Base-by-base conservation (phyloP, 1,140 invertebrate species). In the Sesamia nonagrioides region DNA sequence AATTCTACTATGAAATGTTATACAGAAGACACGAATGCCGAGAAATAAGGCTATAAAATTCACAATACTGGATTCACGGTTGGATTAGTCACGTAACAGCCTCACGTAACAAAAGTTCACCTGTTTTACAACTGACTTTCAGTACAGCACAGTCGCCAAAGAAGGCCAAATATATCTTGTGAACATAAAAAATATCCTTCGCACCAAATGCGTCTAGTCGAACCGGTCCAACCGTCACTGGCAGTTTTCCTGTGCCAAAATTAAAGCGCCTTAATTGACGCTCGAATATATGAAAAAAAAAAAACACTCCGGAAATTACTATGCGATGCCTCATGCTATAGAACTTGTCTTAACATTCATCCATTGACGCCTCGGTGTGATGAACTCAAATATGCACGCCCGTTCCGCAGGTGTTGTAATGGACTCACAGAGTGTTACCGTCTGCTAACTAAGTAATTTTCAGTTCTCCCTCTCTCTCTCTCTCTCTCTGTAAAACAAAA, bases 261-360 rank as follows among this genome's bases (percentile, higher is more conserved):
- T 83, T 85, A 86, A 85, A 84, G 78, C 68, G 77, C 73, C 82
- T 84, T 85, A 85, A 88, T 88, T 85, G 82, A 77, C 63, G 61
- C 17, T 66, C 61, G 61, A 66, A 42, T 37, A 40, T 66, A 13
- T 60, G 50, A 74, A 72, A 15, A 75, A 84, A 82, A 84, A 84
- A 80, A 73, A 78, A 33, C 56, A 45, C 76, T 81, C 86, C 83
- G 86, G 86, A 88, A 88, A 88, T 86, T 82, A 82, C 77, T 82
- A 73, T 75, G 77, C 63, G 56, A 56, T 84, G 79, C n/a, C 71
- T 85, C 84, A 85, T 75, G 78, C 71, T 42, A 33, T 80, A 48
- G 27, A 7, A 76, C 35, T 66, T 76, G 21, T 35, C 48, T 37
- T 56, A 54, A 68, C 50, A 66, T 56, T 61, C 37, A 77, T 77